Conservation (phyloP, 2,113 vertebrate species). For the Ictalurus furcatus region DNA sequence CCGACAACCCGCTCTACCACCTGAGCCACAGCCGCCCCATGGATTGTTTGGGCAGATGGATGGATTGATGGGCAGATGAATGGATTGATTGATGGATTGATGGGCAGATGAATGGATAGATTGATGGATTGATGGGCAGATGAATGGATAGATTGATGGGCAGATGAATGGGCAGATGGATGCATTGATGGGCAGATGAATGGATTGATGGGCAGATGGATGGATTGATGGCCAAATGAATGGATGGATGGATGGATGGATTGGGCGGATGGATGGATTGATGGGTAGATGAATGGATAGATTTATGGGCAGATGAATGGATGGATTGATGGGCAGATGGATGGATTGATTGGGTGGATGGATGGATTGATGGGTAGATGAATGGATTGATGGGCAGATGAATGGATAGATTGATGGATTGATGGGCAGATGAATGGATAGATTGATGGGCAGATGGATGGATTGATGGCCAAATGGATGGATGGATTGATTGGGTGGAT, state of each 20-base stretch:
- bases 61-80: not conserved
- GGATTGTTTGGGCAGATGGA: not conserved
- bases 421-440: not conserved
- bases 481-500: not conserved
- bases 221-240: not conserved
- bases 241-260: not conserved
- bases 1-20: too few relatives aligned
- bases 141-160: rapidly evolving
- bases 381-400: not conserved
- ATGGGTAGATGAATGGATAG: not conserved
- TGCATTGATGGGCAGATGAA: too few relatives aligned
- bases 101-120: not conserved
- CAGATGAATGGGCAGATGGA: not conserved
- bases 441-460: not conserved
- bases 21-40: too few relatives aligned
- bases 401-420: not conserved
- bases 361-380: not conserved
- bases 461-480: not conserved
- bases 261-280: not conserved
- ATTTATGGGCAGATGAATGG: not conserved
- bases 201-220: not conserved
- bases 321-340: not conserved
- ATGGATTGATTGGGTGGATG: not conserved
- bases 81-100: not conserved
- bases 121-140: not conserved